A percentile compares a stretch with the other conserved stretches of the same genome.
phyloP scores from a whole-genome alignment of 2,888 invertebrate genomes.

The Chromoteleia sp. region DNA sequence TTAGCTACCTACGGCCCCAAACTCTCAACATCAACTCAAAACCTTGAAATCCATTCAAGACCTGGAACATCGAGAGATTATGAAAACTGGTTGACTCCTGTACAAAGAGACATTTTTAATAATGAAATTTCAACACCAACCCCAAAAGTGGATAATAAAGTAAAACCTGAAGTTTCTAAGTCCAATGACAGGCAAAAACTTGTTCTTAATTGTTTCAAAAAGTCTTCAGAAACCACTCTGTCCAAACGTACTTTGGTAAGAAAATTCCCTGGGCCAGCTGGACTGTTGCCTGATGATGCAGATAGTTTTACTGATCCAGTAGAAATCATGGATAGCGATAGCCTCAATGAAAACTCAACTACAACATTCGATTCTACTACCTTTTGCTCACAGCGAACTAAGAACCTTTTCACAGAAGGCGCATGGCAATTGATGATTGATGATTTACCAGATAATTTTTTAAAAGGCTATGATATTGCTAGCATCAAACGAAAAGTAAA shows the following conservation, averaged over 20 bases:
- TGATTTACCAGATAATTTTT: constrained; percentile 77
- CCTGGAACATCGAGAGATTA: constrained; percentile 35
- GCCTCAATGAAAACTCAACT: constrained; percentile 34
- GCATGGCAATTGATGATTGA: constrained; percentile 81
- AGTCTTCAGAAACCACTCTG: constrained; percentile 11
- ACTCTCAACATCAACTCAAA: not conserved
- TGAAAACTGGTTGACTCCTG: not conserved
- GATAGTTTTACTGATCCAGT: constrained; percentile 57
- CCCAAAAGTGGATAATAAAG: not conserved
- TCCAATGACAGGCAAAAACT: constrained; percentile 20
- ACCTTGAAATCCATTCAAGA: not conserved
- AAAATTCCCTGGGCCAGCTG: constrained; percentile 86
- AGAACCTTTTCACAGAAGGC: constrained; percentile 78
- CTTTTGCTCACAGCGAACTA: constrained; percentile 79
- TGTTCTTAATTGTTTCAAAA: constrained; percentile 49
- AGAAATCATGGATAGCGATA: constrained; percentile 37
- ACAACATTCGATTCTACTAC: constrained; percentile 67
- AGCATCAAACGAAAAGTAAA: constrained; percentile 76
- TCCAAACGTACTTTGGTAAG: constrained; percentile 75
- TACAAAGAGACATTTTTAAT: not conserved
- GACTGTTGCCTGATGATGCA: constrained; percentile 82
- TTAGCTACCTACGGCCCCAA: too few relatives aligned
- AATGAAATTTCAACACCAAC: not conserved
- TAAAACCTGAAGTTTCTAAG: constrained; percentile 15
- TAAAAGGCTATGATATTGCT: constrained; percentile 78